Evolutionary conservation across 2,797 vertebrate species (phyloP), one percentile per base, ranked within the genome.

Genomic region (Bufotes viridis): DNA sequence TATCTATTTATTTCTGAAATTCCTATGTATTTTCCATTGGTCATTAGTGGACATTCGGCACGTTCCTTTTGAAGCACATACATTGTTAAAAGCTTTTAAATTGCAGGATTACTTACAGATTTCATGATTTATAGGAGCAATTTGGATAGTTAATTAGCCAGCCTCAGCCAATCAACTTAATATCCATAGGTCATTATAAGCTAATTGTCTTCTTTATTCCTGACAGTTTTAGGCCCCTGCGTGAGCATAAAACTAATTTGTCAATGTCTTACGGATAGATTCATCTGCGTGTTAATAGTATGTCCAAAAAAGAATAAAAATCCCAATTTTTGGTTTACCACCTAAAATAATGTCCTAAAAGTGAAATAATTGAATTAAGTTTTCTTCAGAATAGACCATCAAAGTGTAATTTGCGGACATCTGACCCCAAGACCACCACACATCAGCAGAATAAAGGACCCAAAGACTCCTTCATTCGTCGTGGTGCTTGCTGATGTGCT

Each of bases 191-290:
- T 67, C 7, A 60, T 94, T 90, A 90, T 92, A 90, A 87, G 82
- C 89, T 87, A 90, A 91, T 93, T 89, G 81, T 76, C 78, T 51
- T 22, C 86, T 87, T 91, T 92, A 88, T 82, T 91, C 70, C 90
- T 88, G 85, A 79, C 85, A 65, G 81, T 91, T 86, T 81, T 87
- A n/a, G 60, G 49, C 15, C 34, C 90, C 10, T 11, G 90, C 82
- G 90, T 86, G 72, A 75, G 53, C 78, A 60, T 57, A 58, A 14
- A 58, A 60, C n/a, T 20, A 42, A 75, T 75, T 51, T n/a, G 18
- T 79, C 55, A 79, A 10, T 7, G 55, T 60, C 24, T 24, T 8
- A 79, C 17, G 10, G 60, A 29, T 29, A 60, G 15, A 60, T 29
- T 58, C 78, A 29, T 51, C 72, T n/a, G 22, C 10, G 5, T 72